Conservation (phyloP, 2,888 invertebrate genomes). For the Abrostola triplasia region DNA sequence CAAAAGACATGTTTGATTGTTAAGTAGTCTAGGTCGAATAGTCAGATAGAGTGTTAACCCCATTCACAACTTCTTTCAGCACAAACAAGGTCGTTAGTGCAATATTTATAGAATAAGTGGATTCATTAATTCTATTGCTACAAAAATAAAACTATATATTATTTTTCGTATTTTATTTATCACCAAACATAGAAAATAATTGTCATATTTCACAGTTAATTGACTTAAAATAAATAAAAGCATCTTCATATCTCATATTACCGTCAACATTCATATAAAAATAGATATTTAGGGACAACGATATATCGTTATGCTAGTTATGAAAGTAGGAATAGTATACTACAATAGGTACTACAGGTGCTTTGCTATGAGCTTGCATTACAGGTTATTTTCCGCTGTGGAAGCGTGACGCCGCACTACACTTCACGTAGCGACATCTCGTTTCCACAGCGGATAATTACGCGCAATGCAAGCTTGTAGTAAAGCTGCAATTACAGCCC, state of each 20-base stretch:
- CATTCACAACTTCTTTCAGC: constrained; percentile 12
- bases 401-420: too few relatives aligned
- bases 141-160: constrained; percentile 38
- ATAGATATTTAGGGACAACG: constrained; percentile 64
- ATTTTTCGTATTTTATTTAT: constrained; percentile 53
- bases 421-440: too few relatives aligned
- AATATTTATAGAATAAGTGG: constrained; percentile 5
- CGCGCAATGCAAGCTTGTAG: too few relatives aligned
- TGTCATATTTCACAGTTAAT: constrained; percentile 61
- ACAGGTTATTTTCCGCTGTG: too few relatives aligned
- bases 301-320: constrained; percentile 40
- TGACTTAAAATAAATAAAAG: constrained; percentile 63
- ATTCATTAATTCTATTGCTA: not conserved
- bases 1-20: not conserved
- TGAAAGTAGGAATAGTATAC: constrained; percentile 7
- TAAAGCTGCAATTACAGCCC: not conserved
- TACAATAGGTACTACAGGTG: constrained; percentile 1
- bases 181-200: constrained; percentile 61
- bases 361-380: too few relatives aligned
- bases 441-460: too few relatives aligned
- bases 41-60: constrained; percentile 12
- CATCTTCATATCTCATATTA: constrained; percentile 25
- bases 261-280: constrained; percentile 75
- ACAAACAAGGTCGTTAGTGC: constrained; percentile 31
- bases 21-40: constrained; percentile 7